A percentile compares a stretch with the other conserved stretches of the same genome.
These are phyloP conservation scores for Oreochromis tanganicae DNA, from an alignment of 2,113 vertebrate species.

Conservation along the genomic window DNA sequence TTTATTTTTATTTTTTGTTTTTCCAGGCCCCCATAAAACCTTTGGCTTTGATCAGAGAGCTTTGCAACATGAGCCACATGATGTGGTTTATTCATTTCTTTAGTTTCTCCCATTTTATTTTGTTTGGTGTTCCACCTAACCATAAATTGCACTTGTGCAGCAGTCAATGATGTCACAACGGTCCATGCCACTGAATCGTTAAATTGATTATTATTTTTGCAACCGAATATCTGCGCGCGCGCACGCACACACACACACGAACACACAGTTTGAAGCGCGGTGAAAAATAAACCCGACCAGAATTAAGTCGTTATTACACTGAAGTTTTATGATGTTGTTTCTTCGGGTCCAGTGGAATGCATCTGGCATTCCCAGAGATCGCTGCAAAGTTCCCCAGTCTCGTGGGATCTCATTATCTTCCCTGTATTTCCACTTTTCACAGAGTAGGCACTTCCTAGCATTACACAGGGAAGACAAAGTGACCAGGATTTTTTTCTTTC, in stretches of 20 bases:
- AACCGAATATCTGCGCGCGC: slow-evolving; percentile 13
- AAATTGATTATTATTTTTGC: slow-evolving; percentile 60
- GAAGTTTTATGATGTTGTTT: slow-evolving; percentile 65
- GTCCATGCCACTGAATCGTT: slow-evolving; percentile 28
- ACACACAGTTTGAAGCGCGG: slow-evolving; percentile 13
- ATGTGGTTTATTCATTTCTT: not conserved
- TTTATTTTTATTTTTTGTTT: not conserved
- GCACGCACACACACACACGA: not conserved
- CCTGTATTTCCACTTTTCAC: slow-evolving; percentile 68
- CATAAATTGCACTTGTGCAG: not conserved
- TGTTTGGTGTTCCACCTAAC: not conserved
- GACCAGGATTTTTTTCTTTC: slow-evolving; percentile 2
- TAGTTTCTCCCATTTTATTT: not conserved
- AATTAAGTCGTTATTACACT: slow-evolving; percentile 62
- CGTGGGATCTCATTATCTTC: slow-evolving; percentile 75
- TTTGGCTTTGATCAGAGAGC: not conserved
- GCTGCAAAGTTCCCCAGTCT: slow-evolving; percentile 64
- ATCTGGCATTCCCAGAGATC: slow-evolving; percentile 61
- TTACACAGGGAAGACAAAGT: slow-evolving; percentile 63
- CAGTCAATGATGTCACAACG: slow-evolving; percentile 3
- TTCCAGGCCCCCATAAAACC: not conserved
- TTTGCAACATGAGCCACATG: not conserved
- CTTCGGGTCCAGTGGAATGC: slow-evolving; percentile 59
- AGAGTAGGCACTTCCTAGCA: slow-evolving; percentile 69
- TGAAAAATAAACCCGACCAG: slow-evolving; percentile 63